These are phyloP conservation scores for Lochmaea crataegi DNA, from an alignment of 2,888 invertebrate genomes.

Conservation along the genomic window DNA sequence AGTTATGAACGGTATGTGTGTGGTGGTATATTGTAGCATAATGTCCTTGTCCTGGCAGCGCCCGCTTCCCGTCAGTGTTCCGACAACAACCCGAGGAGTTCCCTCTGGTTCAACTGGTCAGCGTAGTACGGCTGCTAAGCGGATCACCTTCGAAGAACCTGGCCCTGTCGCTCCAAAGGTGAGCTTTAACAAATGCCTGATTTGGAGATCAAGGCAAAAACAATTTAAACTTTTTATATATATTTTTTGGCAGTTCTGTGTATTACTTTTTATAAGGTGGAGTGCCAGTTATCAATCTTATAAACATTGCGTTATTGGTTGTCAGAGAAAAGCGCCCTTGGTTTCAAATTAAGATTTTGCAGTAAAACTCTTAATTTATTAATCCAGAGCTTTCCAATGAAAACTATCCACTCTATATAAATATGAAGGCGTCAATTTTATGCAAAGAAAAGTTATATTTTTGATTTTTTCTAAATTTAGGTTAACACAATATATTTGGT, in stretches of 20 bases:
- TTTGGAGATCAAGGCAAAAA: background rate
- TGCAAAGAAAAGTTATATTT: no score
- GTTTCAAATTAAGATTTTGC: no score
- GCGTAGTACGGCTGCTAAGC: conserved; percentile 66
- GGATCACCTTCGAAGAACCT: conserved; percentile 66
- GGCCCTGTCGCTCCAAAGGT: conserved; percentile 62
- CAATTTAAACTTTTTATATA: background rate
- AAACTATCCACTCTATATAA: no score
- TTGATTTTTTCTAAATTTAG: no score
- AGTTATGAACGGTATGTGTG: conserved; percentile 56
- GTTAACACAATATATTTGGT: conserved; percentile 37
- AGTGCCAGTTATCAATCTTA: background rate
- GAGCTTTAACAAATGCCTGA: conserved; percentile 50
- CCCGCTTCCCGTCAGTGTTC: conserved; percentile 61
- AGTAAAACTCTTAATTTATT: no score
- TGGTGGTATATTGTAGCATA: conserved; percentile 59
- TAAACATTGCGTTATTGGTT: background rate
- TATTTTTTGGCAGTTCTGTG: background rate
- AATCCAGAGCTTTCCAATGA: no score
- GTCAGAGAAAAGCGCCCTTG: no score
- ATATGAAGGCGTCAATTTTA: no score
- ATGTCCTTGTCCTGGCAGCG: conserved; percentile 65
- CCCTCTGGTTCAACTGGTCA: conserved; percentile 53
- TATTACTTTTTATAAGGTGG: background rate
- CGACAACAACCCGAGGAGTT: conserved; percentile 50